A percentile compares a stretch with the other conserved stretches of the same genome.
Evolutionary conservation across 2,113 vertebrate genomes (phyloP).

Genomic region (Dolichallabes microphthalmus): DNA sequence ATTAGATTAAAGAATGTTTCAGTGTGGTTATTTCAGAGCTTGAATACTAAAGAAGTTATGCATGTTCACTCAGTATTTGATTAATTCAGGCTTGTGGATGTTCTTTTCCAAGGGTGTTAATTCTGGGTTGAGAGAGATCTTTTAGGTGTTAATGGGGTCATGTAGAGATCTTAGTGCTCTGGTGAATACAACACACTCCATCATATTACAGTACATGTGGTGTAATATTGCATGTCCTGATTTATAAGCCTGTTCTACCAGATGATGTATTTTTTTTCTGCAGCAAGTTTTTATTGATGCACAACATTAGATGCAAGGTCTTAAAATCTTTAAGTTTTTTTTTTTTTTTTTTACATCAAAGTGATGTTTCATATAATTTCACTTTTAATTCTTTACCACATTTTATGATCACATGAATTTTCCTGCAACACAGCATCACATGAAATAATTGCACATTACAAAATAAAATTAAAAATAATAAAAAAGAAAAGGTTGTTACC

Average conservation of each 20-base stretch:
- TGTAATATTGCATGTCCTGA: not conserved
- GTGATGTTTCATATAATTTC: not conserved
- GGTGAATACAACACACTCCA: not conserved
- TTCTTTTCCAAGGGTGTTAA: not conserved
- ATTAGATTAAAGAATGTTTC: not conserved
- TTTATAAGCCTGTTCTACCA: not conserved
- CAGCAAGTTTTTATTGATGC: not conserved
- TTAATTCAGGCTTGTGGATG: not conserved
- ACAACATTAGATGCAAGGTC: not conserved
- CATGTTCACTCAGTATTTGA: not conserved
- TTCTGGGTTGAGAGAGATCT: not conserved
- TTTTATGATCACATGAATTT: not conserved
- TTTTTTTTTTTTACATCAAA: not conserved
- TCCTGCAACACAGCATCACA: not conserved
- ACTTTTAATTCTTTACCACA: no score
- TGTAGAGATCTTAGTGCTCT: slow-evolving; percentile 3
- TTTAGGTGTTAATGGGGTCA: slow-evolving; percentile 13
- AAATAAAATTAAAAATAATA: not conserved
- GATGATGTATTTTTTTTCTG: not conserved
- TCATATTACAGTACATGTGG: slow-evolving; percentile 8
- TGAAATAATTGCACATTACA: not conserved
- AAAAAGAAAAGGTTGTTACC: slow-evolving; percentile 57
- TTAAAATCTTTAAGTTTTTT: not conserved
- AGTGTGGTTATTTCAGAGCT: not conserved
- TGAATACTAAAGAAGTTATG: not conserved